A percentile compares a stretch with the other conserved stretches of the same genome.
Conservation (phyloP, 2,797 vertebrate genomes). For the Neostethus bicornis region DNA sequence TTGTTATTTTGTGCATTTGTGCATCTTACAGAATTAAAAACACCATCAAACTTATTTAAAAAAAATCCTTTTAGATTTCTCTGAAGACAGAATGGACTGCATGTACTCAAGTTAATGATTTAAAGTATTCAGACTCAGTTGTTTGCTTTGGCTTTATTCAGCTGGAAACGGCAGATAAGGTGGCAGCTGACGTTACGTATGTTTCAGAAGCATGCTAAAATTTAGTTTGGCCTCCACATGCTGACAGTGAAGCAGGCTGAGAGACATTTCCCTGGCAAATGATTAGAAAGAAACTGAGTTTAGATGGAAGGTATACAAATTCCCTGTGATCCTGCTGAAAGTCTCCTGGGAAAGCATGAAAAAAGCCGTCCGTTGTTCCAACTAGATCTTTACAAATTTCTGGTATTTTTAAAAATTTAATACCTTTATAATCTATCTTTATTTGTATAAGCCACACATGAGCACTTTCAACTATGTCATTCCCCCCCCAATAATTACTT, state of each 20-base stretch:
- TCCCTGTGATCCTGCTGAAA: too few species aligned
- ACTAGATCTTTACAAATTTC: too few species aligned
- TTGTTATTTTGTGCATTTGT: not conserved
- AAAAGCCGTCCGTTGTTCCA: too few species aligned
- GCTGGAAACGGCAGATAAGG: constrained; percentile 31
- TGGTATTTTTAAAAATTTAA: too few species aligned
- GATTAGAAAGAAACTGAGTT: not conserved
- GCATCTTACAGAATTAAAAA: not conserved
- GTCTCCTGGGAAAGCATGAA: too few species aligned
- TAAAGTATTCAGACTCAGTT: constrained; percentile 3
- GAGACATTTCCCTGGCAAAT: constrained; percentile 6
- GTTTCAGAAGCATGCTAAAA: constrained; percentile 7
- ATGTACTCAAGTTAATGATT: constrained; percentile 40
- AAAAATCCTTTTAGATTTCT: not conserved
- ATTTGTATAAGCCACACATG: constrained; percentile 29
- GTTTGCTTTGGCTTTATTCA: constrained; percentile 3
- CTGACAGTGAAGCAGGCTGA: constrained; percentile 8
- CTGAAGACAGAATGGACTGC: not conserved
- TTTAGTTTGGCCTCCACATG: not conserved
- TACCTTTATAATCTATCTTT: constrained; percentile 35
- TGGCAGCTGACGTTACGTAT: constrained; percentile 11
- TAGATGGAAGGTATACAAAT: not conserved
- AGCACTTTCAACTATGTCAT: constrained; percentile 32
- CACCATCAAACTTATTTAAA: not conserved
- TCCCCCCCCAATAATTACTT: too few species aligned